These are phyloP conservation scores for Garrulus glandarius DNA, from an alignment of 2,797 vertebrate genomes.

Conservation along the genomic window DNA sequence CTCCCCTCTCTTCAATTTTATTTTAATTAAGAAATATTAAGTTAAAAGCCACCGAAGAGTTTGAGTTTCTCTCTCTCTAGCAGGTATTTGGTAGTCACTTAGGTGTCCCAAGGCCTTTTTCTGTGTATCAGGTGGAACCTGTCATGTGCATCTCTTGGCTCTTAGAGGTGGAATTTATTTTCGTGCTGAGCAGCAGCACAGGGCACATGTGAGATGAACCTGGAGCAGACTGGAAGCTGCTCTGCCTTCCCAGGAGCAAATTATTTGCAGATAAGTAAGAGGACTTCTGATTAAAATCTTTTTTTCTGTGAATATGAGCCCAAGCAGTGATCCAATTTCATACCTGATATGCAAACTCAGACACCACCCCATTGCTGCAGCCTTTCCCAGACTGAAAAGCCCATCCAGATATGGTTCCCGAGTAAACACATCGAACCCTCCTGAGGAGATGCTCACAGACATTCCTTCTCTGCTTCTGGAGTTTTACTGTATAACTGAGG, in stretches of 20 bases:
- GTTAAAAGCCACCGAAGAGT: constrained; percentile 57
- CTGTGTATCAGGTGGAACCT: background rate
- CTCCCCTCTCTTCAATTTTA: constrained; percentile 64
- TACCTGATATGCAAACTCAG: background rate
- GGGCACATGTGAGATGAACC: constrained; percentile 1
- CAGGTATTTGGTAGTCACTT: constrained; percentile 55
- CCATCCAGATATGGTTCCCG: background rate
- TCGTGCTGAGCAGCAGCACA: background rate
- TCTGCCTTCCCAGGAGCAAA: constrained; percentile 5
- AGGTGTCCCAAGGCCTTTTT: constrained; percentile 8
- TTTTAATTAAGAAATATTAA: constrained; percentile 76
- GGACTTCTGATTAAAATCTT: background rate
- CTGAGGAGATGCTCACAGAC: background rate
- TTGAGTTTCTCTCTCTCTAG: constrained; percentile 37
- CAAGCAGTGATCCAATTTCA: background rate
- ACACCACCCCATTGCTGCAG: background rate
- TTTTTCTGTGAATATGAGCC: background rate
- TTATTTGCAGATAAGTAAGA: background rate
- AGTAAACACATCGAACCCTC: background rate
- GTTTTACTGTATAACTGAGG: background rate
- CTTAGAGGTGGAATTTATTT: constrained; percentile 6
- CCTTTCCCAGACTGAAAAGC: background rate
- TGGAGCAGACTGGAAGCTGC: background rate
- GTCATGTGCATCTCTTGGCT: constrained; percentile 1
- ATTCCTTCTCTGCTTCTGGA: background rate